Conservation (phyloP, 2,113 vertebrate species). For the Nerophis lumbriciformis region DNA sequence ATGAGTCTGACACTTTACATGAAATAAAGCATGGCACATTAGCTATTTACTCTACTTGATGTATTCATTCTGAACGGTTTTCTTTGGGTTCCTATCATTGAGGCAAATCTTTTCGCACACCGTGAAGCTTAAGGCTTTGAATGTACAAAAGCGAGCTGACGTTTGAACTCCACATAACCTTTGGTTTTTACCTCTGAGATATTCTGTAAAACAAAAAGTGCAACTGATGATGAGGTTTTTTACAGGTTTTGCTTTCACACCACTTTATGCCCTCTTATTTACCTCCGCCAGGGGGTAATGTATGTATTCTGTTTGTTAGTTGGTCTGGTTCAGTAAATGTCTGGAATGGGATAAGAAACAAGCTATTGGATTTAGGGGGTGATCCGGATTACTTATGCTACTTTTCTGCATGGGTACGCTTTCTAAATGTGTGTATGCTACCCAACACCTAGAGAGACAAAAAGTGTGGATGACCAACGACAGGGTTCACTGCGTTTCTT, state of each 20-base stretch:
- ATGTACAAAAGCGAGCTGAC: background rate
- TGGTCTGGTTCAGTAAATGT: too few species aligned
- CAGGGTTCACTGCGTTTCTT: too few species aligned
- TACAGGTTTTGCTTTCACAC: background rate
- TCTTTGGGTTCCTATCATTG: background rate
- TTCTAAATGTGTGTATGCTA: too few species aligned
- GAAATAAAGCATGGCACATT: background rate
- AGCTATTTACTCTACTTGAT: background rate
- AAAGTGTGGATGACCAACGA: too few species aligned
- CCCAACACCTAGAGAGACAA: too few species aligned
- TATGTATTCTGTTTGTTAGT: too few species aligned
- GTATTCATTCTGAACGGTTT: background rate
- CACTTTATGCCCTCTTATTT: slow-evolving; percentile 5
- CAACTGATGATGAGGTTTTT: background rate
- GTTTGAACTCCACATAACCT: background rate
- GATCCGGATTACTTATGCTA: too few species aligned
- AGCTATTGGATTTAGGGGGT: too few species aligned
- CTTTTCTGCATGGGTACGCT: too few species aligned
- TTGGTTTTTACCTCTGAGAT: background rate
- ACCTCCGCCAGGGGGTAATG: too few species aligned
- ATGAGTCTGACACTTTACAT: background rate
- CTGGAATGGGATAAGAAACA: too few species aligned
- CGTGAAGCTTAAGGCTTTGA: background rate
- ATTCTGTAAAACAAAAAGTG: background rate
- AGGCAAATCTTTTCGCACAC: background rate